Conservation (phyloP, 2,888 invertebrate species). For the Ornithoptera alexandrae region DNA sequence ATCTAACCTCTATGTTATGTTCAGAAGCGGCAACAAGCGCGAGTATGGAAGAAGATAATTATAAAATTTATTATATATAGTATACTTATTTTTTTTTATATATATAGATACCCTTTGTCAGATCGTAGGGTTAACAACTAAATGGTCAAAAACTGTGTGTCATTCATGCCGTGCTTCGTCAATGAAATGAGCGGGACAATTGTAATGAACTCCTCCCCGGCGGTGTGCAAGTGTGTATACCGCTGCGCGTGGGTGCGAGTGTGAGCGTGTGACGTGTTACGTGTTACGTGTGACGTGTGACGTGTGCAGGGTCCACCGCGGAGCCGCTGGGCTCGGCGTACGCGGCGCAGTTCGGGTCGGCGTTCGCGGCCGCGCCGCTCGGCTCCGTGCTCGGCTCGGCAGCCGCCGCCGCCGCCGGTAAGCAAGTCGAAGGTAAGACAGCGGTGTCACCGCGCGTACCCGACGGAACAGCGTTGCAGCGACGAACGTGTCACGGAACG, state of each 20-base stretch:
- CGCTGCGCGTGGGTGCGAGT: not conserved
- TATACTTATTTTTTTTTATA: too few species aligned
- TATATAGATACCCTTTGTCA: too few species aligned
- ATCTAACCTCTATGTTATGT: too few species aligned
- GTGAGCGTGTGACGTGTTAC: constrained; percentile 27
- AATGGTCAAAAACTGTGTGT: not conserved
- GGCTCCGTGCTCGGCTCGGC: constrained; percentile 85
- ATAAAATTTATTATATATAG: too few species aligned
- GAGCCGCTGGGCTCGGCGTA: constrained; percentile 82
- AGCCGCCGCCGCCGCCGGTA: constrained; percentile 89
- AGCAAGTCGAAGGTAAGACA: constrained; percentile 91
- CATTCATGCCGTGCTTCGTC: not conserved
- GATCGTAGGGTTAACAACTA: not conserved
- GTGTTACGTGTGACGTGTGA: constrained; percentile 14
- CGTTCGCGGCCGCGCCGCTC: constrained; percentile 82
- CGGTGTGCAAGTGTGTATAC: not conserved
- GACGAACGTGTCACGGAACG: not conserved
- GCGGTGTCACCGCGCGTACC: not conserved
- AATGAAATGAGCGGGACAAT: too few species aligned
- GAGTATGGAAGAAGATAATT: too few species aligned
- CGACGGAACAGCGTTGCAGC: not conserved
- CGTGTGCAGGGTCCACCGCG: constrained; percentile 77
- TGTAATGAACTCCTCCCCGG: not conserved
- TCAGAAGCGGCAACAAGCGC: too few species aligned
- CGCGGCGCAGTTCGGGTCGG: constrained; percentile 82